phyloP scores from a whole-genome alignment of 37 sponge, comb jelly and placozoan genomes.

The Cladorhizidae sp. region DNA sequence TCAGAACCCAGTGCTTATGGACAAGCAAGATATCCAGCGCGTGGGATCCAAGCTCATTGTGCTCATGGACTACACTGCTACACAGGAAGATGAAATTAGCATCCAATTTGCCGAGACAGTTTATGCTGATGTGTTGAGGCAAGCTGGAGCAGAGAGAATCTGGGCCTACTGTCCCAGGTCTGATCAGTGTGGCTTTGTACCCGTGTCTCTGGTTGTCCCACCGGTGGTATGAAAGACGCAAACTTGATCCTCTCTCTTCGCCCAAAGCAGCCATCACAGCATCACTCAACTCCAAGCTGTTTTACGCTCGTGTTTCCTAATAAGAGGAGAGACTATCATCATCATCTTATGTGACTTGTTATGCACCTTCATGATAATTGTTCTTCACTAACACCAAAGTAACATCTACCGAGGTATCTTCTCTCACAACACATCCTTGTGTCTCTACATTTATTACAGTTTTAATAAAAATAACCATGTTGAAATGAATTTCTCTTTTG shows the following conservation, averaged over 20 bases:
- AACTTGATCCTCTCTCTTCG: too few species aligned
- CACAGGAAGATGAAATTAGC: slow-evolving; percentile 62
- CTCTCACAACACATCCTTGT: too few species aligned
- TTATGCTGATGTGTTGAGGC: slow-evolving; percentile 72
- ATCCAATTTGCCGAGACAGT: slow-evolving; percentile 70
- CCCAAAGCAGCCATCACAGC: too few species aligned
- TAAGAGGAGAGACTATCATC: too few species aligned
- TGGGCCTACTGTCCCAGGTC: slow-evolving; percentile 79
- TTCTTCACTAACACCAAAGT: not conserved
- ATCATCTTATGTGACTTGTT: too few species aligned
- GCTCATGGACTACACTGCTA: slow-evolving; percentile 75
- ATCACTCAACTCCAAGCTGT: too few species aligned
- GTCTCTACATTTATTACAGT: too few species aligned
- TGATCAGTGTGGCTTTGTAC: slow-evolving; percentile 69
- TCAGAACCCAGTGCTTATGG: slow-evolving; percentile 63
- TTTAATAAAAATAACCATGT: too few species aligned
- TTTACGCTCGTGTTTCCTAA: too few species aligned
- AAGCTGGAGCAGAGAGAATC: slow-evolving; percentile 65
- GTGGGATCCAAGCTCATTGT: slow-evolving; percentile 74
- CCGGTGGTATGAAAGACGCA: slow-evolving; percentile 41
- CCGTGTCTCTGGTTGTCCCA: slow-evolving; percentile 69
- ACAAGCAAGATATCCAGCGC: slow-evolving; percentile 76
- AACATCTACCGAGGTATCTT: not conserved
- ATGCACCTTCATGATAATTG: not conserved
- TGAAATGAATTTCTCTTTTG: too few species aligned